Evolutionary conservation across 1,140 invertebrate genomes (phyloP).

Genomic region (Wasmannia auropunctata): DNA sequence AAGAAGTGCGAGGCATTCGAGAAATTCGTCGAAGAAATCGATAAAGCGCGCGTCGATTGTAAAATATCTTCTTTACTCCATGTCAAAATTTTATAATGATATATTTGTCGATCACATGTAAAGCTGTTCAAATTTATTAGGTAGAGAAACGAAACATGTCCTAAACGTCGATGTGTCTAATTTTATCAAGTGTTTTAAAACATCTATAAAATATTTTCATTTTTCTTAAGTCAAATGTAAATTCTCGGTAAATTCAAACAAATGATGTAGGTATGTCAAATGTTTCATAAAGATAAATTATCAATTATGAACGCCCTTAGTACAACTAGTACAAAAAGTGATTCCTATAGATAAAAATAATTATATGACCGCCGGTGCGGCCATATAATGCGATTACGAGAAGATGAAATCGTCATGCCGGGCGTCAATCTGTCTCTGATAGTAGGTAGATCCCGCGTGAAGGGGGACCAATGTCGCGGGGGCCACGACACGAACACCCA

Average conservation of each 20-base stretch:
- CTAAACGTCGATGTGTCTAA: neutral
- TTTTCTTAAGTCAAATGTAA: neutral
- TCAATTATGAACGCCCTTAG: neutral
- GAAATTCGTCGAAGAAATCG: slow-evolving; percentile 73
- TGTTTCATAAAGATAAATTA: neutral
- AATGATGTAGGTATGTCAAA: neutral
- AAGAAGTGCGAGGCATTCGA: slow-evolving; percentile 68
- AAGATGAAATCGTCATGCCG: slow-evolving; percentile 75
- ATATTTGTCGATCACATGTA: neutral
- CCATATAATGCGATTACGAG: neutral
- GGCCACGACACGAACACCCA: slow-evolving; percentile 70
- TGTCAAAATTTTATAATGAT: neutral
- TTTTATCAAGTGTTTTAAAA: neutral
- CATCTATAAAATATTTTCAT: neutral
- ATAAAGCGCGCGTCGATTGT: slow-evolving; percentile 58
- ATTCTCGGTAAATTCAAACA: too few species aligned
- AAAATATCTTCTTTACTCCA: slow-evolving; percentile 22
- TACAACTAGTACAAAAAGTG: neutral
- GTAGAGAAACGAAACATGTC: neutral
- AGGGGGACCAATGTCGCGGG: slow-evolving; percentile 33
- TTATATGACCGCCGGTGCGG: neutral
- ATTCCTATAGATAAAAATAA: neutral
- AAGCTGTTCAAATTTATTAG: neutral
- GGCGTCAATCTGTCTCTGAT: slow-evolving; percentile 78
- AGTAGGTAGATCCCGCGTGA: neutral